Percentiles rank a stretch among this genome's conserved stretches.
Evolutionary conservation across 1,140 invertebrate genomes (phyloP).

Genomic region (Megalopta genalis): DNA sequence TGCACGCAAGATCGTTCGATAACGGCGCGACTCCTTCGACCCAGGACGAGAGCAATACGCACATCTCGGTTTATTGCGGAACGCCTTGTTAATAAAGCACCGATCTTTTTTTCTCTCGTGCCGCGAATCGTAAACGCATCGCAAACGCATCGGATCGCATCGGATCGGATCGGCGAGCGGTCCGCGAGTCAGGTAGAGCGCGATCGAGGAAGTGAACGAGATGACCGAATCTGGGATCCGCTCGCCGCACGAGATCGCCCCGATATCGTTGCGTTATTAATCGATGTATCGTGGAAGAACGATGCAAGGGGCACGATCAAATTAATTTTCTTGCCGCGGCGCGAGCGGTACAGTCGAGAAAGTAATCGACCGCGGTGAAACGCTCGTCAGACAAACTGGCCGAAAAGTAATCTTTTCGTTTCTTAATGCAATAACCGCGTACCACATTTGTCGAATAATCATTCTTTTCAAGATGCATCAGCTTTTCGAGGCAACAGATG

Average conservation of each 20-base stretch:
- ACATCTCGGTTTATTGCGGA: constrained; percentile 56
- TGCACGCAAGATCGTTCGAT: constrained; percentile 63
- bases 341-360: background rate
- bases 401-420: background rate
- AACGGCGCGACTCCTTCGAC: constrained; percentile 59
- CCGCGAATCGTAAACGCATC: constrained; percentile 5
- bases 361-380: background rate
- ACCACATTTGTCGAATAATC: background rate
- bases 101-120: constrained; percentile 34
- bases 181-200: constrained; percentile 5
- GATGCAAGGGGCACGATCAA: constrained; percentile 35
- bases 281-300: constrained; percentile 35
- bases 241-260: constrained; percentile 34
- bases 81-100: constrained; percentile 68
- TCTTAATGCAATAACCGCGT: constrained; percentile 3
- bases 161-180: background rate
- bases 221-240: constrained; percentile 53
- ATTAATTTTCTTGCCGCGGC: constrained; percentile 37
- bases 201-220: constrained; percentile 54
- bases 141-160: background rate
- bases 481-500: background rate
- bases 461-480: background rate
- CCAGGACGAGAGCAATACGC: constrained; percentile 54
- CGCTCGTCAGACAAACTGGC: background rate
- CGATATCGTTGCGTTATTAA: constrained; percentile 49